Conservation (phyloP, 2,888 invertebrate genomes). For the Myopa testacea region DNA sequence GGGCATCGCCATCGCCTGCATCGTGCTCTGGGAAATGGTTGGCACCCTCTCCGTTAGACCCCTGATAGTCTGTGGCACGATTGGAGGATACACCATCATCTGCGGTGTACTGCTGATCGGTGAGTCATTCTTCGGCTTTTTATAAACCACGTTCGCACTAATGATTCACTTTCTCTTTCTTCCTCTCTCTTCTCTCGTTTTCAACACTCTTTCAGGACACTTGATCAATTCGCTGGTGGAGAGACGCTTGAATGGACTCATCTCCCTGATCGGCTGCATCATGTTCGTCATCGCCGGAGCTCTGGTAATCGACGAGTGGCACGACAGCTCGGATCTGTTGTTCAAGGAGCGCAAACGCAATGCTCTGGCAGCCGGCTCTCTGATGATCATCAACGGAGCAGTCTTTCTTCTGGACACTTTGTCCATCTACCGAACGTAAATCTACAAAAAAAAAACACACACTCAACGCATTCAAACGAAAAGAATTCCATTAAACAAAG, state of each 20-base stretch:
- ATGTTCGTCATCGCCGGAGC: conserved; percentile 63
- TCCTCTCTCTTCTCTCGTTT: neutral
- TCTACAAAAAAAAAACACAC: conserved; percentile 30
- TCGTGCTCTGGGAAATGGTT: conserved; percentile 59
- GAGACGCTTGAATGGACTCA: conserved; percentile 63
- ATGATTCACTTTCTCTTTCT: neutral
- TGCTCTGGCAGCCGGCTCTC: conserved; percentile 62
- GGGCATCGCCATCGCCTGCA: conserved; percentile 63
- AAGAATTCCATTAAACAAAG: conserved; percentile 19
- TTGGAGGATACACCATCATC: conserved; percentile 63
- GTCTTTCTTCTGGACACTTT: conserved; percentile 65
- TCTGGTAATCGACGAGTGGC: conserved; percentile 65
- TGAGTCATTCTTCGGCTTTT: conserved; percentile 46
- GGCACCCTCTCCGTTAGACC: conserved; percentile 51
- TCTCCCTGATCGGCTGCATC: conserved; percentile 62
- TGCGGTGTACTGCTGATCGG: conserved; percentile 61
- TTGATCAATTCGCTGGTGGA: conserved; percentile 61
- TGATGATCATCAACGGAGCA: conserved; percentile 66
- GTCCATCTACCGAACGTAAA: conserved; percentile 66
- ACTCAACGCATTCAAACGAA: neutral
- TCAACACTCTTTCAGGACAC: conserved; percentile 60
- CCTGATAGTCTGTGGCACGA: conserved; percentile 62
- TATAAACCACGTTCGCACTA: neutral
- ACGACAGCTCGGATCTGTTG: conserved; percentile 52
- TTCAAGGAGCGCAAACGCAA: conserved; percentile 61